Conservation (phyloP, 2,888 invertebrate species). For the Eupithecia insigniata region DNA sequence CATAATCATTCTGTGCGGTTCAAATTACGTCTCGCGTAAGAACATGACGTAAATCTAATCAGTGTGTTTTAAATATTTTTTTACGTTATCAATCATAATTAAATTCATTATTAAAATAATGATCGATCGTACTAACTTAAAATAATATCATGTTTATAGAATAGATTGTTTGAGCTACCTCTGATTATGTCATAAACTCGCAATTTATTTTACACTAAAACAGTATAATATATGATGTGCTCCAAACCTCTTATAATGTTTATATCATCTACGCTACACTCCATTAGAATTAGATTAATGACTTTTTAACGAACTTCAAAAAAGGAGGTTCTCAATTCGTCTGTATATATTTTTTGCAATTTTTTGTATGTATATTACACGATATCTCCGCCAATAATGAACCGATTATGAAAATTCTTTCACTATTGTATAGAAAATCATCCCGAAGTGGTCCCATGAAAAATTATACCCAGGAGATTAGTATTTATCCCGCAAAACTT, state of each 20-base stretch:
- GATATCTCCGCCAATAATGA: too few species aligned
- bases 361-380: too few species aligned
- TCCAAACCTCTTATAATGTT: background rate
- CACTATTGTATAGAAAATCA: too few species aligned
- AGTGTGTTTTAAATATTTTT: background rate
- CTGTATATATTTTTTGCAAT: too few species aligned
- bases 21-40: background rate
- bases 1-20: background rate
- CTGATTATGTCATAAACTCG: background rate
- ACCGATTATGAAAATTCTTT: too few species aligned
- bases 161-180: too few species aligned
- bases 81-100: background rate
- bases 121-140: background rate
- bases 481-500: too few species aligned
- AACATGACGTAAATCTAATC: background rate
- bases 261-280: background rate
- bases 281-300: background rate
- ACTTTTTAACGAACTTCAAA: too few species aligned
- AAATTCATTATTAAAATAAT: background rate
- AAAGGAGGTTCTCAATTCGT: too few species aligned
- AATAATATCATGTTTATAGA: background rate
- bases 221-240: too few species aligned
- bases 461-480: too few species aligned
- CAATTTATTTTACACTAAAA: background rate
- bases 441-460: too few species aligned